These are phyloP conservation scores for Seriola quinqueradiata DNA, from an alignment of 2,113 vertebrate species.

Conservation along the genomic window DNA sequence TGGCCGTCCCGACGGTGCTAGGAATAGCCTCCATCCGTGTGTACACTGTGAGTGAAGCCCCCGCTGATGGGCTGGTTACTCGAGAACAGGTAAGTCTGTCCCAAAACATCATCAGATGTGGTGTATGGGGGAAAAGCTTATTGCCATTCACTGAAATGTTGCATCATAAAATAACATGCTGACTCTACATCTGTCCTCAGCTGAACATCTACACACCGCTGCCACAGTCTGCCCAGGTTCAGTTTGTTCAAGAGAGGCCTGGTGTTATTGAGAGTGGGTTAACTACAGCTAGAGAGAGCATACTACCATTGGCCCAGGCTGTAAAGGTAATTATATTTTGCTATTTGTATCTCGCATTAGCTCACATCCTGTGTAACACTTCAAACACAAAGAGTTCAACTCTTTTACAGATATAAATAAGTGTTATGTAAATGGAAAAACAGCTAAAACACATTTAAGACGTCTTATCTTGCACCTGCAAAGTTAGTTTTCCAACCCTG, in stretches of 20 bases:
- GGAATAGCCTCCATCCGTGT: constrained; percentile 85
- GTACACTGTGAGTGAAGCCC: constrained; percentile 76
- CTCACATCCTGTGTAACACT: constrained; percentile 4
- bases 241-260: constrained; percentile 84
- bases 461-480: constrained; percentile 39
- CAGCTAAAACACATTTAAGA: not conserved
- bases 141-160: not conserved
- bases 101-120: not conserved
- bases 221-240: constrained; percentile 59
- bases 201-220: constrained; percentile 88
- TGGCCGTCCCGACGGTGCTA: constrained; percentile 84
- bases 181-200: constrained; percentile 72
- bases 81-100: constrained; percentile 83
- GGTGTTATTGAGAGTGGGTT: constrained; percentile 85
- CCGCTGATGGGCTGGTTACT: constrained; percentile 63
- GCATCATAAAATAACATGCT: not conserved
- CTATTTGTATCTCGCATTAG: not conserved
- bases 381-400: not conserved
- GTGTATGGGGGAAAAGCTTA: too few relatives aligned
- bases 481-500: constrained; percentile 18
- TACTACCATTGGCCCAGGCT: constrained; percentile 76
- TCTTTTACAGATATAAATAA: not conserved
- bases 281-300: constrained; percentile 68
- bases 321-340: constrained; percentile 82
- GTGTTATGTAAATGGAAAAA: not conserved